A percentile compares a stretch with the other conserved stretches of the same genome.
Evolutionary conservation across 2,113 vertebrate genomes (phyloP).

Genomic region (Centropus bengalensis): DNA sequence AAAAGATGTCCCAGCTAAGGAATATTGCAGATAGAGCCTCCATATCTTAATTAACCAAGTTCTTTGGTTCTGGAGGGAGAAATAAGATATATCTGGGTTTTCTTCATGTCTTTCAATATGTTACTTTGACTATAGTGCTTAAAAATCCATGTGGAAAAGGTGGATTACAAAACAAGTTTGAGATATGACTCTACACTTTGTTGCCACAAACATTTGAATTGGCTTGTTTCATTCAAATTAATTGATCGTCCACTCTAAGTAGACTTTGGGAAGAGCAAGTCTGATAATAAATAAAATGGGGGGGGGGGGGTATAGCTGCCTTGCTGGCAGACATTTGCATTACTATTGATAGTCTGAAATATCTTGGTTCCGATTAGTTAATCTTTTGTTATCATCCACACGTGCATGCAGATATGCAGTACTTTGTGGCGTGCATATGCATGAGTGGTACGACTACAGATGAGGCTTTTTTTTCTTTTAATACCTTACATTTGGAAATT

Average conservation of each 20-base stretch:
- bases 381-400: neutral
- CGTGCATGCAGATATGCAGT: neutral
- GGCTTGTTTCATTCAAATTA: neutral
- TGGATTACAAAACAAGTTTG: constrained; percentile 1
- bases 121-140: neutral
- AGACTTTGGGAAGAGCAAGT: neutral
- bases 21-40: neutral
- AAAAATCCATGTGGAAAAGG: neutral
- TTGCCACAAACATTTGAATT: neutral
- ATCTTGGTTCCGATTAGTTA: neutral
- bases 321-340: neutral
- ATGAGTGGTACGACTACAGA: neutral
- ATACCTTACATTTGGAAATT: neutral
- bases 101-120: neutral
- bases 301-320: neutral
- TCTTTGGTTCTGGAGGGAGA: neutral
- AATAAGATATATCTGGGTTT: neutral
- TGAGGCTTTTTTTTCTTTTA: neutral
- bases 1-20: neutral
- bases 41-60: neutral
- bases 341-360: neutral
- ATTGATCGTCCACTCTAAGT: neutral
- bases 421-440: neutral
- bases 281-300: neutral
- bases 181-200: neutral